These are phyloP conservation scores for Rhopalosiphum padi DNA, from an alignment of 1,140 invertebrate species.

Conservation along the genomic window DNA sequence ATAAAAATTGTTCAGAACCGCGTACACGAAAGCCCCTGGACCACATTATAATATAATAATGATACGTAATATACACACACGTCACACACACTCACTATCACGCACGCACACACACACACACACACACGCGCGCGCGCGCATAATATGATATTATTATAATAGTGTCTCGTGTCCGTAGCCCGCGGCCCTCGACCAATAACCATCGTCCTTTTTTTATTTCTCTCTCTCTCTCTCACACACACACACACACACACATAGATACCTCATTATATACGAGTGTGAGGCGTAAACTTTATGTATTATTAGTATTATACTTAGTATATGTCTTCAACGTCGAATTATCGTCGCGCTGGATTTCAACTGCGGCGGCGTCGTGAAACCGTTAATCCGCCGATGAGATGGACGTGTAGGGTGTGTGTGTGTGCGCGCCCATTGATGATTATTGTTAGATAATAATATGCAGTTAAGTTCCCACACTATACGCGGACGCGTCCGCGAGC, in stretches of 20 bases:
- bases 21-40: not conserved
- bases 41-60: constrained; percentile 3
- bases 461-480: not conserved
- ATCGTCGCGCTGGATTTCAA: not conserved
- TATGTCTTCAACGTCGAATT: not conserved
- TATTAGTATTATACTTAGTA: not conserved
- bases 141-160: constrained; percentile 15
- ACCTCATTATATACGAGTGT: not conserved
- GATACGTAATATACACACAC: not conserved
- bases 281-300: not conserved
- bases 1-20: not conserved
- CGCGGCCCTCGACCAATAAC: not conserved
- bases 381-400: not conserved
- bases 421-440: not conserved
- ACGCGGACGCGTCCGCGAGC: not conserved
- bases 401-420: not conserved
- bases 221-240: too few relatives aligned
- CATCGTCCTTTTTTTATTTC: not conserved
- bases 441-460: not conserved
- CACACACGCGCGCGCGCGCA: not conserved
- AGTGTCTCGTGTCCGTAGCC: constrained; percentile 9
- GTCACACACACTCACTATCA: not conserved
- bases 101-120: not conserved
- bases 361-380: not conserved
- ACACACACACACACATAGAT: not conserved